These are phyloP conservation scores for Salvelinus sp. DNA, from an alignment of 2,113 vertebrate genomes.

Conservation along the genomic window DNA sequence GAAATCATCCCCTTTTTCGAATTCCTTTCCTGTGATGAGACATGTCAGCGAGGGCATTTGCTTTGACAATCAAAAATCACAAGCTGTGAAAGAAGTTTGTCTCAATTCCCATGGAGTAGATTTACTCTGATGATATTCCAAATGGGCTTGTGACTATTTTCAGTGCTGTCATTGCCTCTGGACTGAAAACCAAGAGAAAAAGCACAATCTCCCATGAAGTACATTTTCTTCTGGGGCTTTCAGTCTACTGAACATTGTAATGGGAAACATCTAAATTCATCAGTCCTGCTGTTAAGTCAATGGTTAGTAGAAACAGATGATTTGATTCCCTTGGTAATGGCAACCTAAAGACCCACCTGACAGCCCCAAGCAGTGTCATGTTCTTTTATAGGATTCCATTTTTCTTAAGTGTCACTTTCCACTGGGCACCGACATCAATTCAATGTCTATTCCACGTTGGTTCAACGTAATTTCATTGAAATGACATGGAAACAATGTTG, in stretches of 20 bases:
- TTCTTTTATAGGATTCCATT: too few species aligned
- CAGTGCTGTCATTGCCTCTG: slow-evolving; percentile 1
- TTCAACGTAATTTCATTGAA: too few species aligned
- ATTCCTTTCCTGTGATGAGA: slow-evolving; percentile 10
- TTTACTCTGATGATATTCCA: slow-evolving; percentile 10
- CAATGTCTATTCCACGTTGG: too few species aligned
- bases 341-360: too few species aligned
- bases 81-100: slow-evolving; percentile 40
- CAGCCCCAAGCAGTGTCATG: too few species aligned
- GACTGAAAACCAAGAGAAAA: slow-evolving; percentile 1
- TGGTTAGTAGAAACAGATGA: slow-evolving; percentile 6
- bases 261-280: not conserved
- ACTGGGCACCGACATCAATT: too few species aligned
- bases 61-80: slow-evolving; percentile 41
- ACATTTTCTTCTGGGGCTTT: slow-evolving; percentile 11
- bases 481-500: too few species aligned
- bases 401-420: too few species aligned
- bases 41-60: slow-evolving; percentile 27
- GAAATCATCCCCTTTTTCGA: slow-evolving; percentile 15
- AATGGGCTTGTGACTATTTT: too few species aligned
- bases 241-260: slow-evolving; percentile 10
- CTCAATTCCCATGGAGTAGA: slow-evolving; percentile 20
- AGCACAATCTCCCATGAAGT: not conserved
- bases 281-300: slow-evolving; percentile 3
- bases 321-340: not conserved